Conservation (phyloP, 2,113 vertebrate species). For the Mellivora capensis region DNA sequence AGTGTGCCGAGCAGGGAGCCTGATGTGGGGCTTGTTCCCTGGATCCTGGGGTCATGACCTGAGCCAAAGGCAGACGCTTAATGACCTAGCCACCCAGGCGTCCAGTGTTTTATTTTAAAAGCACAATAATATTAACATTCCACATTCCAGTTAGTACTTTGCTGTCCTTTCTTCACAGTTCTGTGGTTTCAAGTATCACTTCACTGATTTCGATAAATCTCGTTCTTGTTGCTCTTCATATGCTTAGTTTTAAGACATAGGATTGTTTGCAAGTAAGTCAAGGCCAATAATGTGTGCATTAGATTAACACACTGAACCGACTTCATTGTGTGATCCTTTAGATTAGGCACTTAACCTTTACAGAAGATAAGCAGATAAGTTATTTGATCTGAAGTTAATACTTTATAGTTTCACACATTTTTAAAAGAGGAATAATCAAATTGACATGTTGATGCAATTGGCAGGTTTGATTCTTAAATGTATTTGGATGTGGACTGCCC, state of each 20-base stretch:
- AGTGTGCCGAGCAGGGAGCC: too few relatives aligned
- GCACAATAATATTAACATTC: neutral
- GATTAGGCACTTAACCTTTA: neutral
- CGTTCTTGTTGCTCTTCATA: neutral
- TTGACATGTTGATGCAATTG: neutral
- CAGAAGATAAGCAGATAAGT: neutral
- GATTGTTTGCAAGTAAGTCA: conserved; percentile 16
- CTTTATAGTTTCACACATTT: conserved; percentile 15
- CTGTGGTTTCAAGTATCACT: neutral
- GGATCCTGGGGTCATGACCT: too few relatives aligned
- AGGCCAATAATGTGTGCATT: neutral
- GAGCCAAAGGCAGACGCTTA: too few relatives aligned
- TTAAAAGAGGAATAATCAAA: neutral
- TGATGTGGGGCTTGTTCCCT: too few relatives aligned
- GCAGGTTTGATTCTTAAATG: neutral
- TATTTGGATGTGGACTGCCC: neutral
- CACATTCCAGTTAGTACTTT: neutral
- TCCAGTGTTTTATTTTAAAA: conserved; percentile 13
- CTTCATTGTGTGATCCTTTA: neutral
- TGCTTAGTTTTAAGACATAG: neutral
- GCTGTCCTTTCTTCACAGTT: neutral
- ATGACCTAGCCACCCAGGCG: too few relatives aligned
- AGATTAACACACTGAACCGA: neutral
- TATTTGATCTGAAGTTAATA: neutral
- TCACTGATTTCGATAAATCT: neutral